Base-by-base conservation (phyloP, 2,888 invertebrate genomes). In the Lissocephala sabroskyi region DNA sequence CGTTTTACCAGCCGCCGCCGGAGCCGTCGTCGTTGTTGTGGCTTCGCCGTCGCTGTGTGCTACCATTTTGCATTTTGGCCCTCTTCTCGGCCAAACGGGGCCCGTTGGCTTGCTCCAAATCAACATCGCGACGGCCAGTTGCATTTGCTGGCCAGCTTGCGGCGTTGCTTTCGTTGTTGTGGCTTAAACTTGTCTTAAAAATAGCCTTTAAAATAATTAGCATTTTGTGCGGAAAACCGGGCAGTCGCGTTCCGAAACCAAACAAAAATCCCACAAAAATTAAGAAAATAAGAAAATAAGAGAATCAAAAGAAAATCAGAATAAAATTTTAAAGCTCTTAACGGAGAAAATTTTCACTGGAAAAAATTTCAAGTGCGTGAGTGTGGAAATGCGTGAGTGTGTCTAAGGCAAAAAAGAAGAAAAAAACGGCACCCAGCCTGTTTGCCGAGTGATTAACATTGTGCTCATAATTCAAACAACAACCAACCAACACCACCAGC, bases 391-490 rank as follows among this genome's bases (percentile, higher is more conserved):
- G 23, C 7, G 7, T 23, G 3, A 5, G 4, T 23, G 4, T 23
- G n/a, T 39, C 19, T 19, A 39, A 40, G 29, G 23, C 29, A 39
- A 42, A 28, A 17, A 45, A 47, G 14, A 7, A 23, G 33, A 17
- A 32, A 11, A 11, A 43, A 35, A 61, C 50, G 61, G 55, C 65
- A 53, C 49, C 41, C 43, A 48, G 62, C 62, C 50, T 62, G 52
- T 64, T 65, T 62, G 45, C 52, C 23, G 43, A 48, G 51, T 62
- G 37, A 63, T 77, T 77, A 77, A 71, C 71, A 76, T 49, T 63
- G 65, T 73, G 76, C 55, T 73, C 59, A 68, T 77, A 74, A 70
- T 68, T 49, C 52, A 45, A 48, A 55, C 60, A 56, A 56, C 52
- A 41, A 13, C 13, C 10, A 36, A n/a, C n/a, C 16, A 16, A 16